These are phyloP conservation scores for Ramphastos sulfuratus DNA, from an alignment of 2,113 vertebrate genomes.

Conservation along the genomic window DNA sequence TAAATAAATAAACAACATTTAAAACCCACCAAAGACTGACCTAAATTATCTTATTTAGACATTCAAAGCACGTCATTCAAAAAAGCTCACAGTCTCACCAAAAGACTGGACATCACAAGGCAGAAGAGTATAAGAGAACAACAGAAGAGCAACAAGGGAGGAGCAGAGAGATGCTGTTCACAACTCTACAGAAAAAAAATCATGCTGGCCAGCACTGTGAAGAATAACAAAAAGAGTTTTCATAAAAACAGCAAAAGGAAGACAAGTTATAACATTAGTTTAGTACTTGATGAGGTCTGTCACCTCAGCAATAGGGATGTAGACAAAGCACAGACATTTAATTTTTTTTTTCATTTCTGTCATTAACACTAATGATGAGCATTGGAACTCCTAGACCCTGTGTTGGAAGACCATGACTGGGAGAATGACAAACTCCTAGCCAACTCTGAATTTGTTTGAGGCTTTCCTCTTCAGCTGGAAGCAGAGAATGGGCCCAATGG, in stretches of 20 bases:
- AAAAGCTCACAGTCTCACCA: neutral
- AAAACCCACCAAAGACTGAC: neutral
- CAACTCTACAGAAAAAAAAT: neutral
- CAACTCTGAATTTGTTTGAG: neutral
- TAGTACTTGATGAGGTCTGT: neutral
- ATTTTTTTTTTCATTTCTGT: neutral
- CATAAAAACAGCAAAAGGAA: neutral
- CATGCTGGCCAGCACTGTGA: rapidly evolving
- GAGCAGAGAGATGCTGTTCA: neutral
- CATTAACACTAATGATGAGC: neutral
- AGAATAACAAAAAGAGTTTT: neutral
- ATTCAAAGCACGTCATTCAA: neutral
- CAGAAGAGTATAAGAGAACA: neutral
- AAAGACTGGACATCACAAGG: neutral
- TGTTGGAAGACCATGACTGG: neutral
- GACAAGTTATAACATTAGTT: neutral
- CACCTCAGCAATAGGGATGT: neutral
- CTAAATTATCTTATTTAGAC: neutral
- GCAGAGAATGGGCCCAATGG: rapidly evolving
- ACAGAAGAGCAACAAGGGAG: neutral
- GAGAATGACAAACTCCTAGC: neutral
- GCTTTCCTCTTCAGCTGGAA: neutral
- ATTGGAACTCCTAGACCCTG: neutral
- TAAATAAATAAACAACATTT: neutral
- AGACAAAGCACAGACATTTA: neutral